Evolutionary conservation across 2,113 vertebrate genomes (phyloP), one percentile per base, ranked within the genome.

Genomic region (Vulpes vulpes): DNA sequence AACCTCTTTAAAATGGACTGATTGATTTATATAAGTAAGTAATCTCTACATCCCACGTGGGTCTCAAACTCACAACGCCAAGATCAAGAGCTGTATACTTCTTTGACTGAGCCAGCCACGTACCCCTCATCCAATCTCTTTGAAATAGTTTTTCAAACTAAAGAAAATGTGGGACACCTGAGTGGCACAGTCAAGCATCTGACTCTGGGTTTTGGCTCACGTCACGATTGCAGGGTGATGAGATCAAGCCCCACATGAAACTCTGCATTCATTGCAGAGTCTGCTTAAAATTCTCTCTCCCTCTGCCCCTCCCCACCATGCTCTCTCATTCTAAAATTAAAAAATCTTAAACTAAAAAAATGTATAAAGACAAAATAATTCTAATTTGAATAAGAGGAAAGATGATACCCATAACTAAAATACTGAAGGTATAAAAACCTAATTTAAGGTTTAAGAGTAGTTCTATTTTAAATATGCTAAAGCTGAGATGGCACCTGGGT

Each of bases 361-460:
- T 6, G 1, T 25, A 79, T 22, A 79, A 95, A 96, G 35, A 87
- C 25, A 43, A 91, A 65, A 97, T 51, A 93, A 78, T 10, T 64
- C 79, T 87, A 82, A 84, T 85, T 88, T 91, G 27, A 88, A 23
- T 81, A 87, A 86, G 27, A 57, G 14, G 5, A 3, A 80, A 10
- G 43, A 43, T 43, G 30, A 6, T 65, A 64, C 22, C 19, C 80
- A 79, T 80, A 32, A 94, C 62, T 80, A 84, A 92, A 94, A 69
- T 38, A 89, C 6, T 17, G 11, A 80, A 80, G 81, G 5, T 49
- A 5, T 35, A 51, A 92, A 32, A 92, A 90, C n/a, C 43, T 81
- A 82, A 86, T 25, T 92, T 92, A 43, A 95, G 49, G 35, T 79
- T 92, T 81, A 89, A 86, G 32, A 96, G 82, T 83, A 92, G 80